Evolutionary conservation across 2,113 vertebrate genomes (phyloP), one percentile per base, ranked within the genome.

Genomic region (Tympanuchus pallidicinctus): DNA sequence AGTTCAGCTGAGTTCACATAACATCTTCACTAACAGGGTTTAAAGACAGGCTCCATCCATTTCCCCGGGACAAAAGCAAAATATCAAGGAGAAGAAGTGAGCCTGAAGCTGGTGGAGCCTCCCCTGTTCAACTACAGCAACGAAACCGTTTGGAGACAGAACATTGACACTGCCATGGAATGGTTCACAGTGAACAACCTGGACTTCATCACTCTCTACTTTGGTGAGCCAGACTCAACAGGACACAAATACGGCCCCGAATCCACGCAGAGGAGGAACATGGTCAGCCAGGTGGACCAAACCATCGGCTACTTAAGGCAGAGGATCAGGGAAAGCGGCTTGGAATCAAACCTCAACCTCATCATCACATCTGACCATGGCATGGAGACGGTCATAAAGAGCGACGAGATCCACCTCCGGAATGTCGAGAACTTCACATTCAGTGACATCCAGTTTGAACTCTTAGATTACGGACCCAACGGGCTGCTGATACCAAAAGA

Each of bases 291-390:
- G 94, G 98, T 99, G 66, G 99, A 99, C 97, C 97, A 98, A 28
- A 98, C 98, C 0, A 40, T 99, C 1, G 99, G 99, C 8, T 99
- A 98, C 97, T 61, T 99, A 73, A 96, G 98, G 8, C 95, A 97
- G 34, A 61, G 96, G 1, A 98, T 98, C 50, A 8, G 3, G 63
- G 85, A 94, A 0, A 93, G 96, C 0, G 92, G 94, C 73, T 95
- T 99, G 60, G 88, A 97, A 1, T 25, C 95, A 34, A 82, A 30
- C 4, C 98, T 99, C 73, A 98, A 99, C 93, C 93, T 99, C 32
- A 98, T 99, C 92, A 82, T 99, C 94, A 99, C 98, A 0, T 97
- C 99, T 0, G 98, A 99, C 97, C 99, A 99, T 0, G 99, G 99
- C 94, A 99, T 99, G 99, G 92, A 91, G 45, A 97, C 96, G 0